These are phyloP conservation scores for Rhizomys pruinosus DNA, from an alignment of 2,113 vertebrate genomes.

Conservation along the genomic window DNA sequence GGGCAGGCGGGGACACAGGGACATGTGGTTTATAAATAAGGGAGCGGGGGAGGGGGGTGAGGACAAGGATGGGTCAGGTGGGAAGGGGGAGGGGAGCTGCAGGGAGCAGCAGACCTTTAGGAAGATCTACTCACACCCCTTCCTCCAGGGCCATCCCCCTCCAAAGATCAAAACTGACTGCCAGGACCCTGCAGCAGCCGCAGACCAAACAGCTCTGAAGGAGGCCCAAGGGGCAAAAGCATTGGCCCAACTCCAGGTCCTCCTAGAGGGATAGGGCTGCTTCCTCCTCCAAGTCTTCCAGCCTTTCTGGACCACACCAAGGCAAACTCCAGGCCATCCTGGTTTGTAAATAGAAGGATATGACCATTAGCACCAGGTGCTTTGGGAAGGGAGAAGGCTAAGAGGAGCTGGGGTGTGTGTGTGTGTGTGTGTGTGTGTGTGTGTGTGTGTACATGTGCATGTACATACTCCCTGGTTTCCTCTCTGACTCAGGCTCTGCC, in stretches of 20 bases:
- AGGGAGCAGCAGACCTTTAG: background rate
- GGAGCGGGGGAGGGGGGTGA: too few relatives aligned
- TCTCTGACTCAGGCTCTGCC: background rate
- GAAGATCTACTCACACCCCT: background rate
- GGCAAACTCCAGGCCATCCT: background rate
- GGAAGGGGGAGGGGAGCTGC: background rate
- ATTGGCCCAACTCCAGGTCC: too few relatives aligned
- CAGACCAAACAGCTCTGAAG: background rate
- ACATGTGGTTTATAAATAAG: conserved; percentile 71
- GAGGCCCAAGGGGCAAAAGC: background rate
- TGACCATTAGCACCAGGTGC: too few relatives aligned
- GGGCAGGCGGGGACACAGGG: conserved; percentile 52
- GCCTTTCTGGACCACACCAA: too few relatives aligned
- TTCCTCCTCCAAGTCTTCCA: background rate
- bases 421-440: too few relatives aligned
- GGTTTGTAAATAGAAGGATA: background rate
- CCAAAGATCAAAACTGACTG: background rate
- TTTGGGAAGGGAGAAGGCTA: background rate
- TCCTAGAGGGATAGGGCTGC: background rate
- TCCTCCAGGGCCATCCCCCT: fast-evolving
- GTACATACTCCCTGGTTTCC: background rate
- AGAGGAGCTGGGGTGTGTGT: background rate
- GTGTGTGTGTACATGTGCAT: background rate
- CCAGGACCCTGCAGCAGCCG: background rate
- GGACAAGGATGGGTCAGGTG: background rate